Percentiles rank a stretch among this genome's conserved stretches.
These are phyloP conservation scores for Drosophila emarginata DNA, from an alignment of 2,888 invertebrate genomes.

Conservation along the genomic window DNA sequence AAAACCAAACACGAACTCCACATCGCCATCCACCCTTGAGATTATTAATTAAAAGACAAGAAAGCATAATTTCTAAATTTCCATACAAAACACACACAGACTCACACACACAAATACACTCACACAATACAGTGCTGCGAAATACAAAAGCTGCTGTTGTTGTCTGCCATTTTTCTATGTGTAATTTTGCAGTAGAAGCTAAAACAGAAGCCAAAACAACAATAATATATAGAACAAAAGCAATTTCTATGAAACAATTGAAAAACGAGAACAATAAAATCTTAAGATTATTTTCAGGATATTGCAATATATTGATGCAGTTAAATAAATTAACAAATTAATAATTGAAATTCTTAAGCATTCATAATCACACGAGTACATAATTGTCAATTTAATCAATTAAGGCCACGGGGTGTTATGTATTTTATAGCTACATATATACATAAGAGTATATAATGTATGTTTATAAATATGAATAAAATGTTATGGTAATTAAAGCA, in stretches of 20 bases:
- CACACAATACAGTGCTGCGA: not conserved
- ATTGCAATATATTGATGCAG: not conserved
- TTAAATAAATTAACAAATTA: conserved; percentile 13
- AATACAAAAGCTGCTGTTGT: not conserved
- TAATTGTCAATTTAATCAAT: not conserved
- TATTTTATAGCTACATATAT: too few relatives aligned
- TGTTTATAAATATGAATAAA: too few relatives aligned
- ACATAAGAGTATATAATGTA: too few relatives aligned
- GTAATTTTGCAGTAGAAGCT: not conserved
- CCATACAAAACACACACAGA: conserved; percentile 44
- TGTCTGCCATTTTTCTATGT: not conserved
- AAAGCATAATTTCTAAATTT: conserved; percentile 77
- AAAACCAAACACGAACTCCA: conserved; percentile 2
- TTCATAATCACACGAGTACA: not conserved
- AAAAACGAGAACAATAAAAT: not conserved
- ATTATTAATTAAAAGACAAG: conserved; percentile 78
- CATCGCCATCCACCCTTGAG: conserved; percentile 53
- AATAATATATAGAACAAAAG: conserved; percentile 7
- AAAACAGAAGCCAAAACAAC: not conserved
- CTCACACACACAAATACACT: conserved; percentile 5
- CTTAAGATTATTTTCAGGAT: not conserved
- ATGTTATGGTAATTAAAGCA: too few relatives aligned
- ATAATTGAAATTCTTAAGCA: not conserved
- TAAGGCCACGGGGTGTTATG: too few relatives aligned
- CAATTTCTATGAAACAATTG: not conserved